phyloP scores from a whole-genome alignment of 2,113 vertebrate species.

The Cavia aperea region DNA sequence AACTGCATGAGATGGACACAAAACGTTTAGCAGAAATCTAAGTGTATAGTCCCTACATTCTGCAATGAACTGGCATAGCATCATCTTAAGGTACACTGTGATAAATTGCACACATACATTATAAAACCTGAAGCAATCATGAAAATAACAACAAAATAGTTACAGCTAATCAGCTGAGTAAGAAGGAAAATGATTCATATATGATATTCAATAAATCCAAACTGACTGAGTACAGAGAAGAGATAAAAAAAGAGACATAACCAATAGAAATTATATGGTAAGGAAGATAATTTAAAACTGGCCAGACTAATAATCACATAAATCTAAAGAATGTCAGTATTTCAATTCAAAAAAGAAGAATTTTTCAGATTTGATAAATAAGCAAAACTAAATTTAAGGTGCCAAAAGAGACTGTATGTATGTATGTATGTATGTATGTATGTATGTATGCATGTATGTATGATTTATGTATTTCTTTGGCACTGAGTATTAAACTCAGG shows the following conservation, averaged over 20 bases:
- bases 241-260: neutral
- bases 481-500: neutral
- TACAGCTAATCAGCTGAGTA: neutral
- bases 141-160: neutral
- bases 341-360: neutral
- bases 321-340: neutral
- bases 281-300: neutral
- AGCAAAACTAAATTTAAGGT: neutral
- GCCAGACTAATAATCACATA: neutral
- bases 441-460: neutral
- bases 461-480: neutral
- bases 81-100: neutral
- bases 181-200: neutral
- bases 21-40: neutral
- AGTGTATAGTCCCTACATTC: neutral
- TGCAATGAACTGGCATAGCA: neutral
- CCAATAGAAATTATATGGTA: neutral
- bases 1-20: neutral
- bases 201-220: neutral
- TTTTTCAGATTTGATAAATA: neutral
- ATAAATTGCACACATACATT: neutral
- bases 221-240: neutral
- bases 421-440: neutral
- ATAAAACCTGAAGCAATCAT: neutral
- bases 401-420: neutral